Evolutionary conservation across 2,888 invertebrate genomes (phyloP).

Genomic region (Luperina testacea): DNA sequence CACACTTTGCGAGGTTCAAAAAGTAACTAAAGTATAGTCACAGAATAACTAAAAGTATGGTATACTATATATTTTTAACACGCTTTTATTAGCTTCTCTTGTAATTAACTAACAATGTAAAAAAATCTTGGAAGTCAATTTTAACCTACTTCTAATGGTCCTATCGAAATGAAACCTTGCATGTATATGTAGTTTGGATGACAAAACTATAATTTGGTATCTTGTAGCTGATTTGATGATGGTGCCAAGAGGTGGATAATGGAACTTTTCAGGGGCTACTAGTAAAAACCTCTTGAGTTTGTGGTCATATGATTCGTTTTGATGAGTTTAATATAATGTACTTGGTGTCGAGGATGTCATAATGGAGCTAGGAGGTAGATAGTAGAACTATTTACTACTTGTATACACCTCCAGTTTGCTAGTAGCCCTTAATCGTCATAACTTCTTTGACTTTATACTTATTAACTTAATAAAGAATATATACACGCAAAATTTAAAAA

Average conservation of each 20-base stretch:
- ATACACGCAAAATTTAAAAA: no score
- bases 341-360: background rate
- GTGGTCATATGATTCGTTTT: background rate
- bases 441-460: background rate
- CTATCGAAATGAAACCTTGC: background rate
- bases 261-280: background rate
- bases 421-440: no score
- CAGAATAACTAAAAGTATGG: no score
- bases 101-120: background rate
- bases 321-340: background rate
- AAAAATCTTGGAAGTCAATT: background rate
- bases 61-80: no score
- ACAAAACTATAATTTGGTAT: background rate
- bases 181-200: background rate
- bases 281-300: background rate
- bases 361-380: background rate
- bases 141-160: background rate
- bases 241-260: background rate
- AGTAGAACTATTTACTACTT: background rate
- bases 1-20: background rate
- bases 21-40: background rate
- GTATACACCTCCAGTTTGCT: no score
- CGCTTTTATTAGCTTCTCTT: no score
- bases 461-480: background rate
- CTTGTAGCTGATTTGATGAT: background rate